phyloP scores from a whole-genome alignment of 2,113 vertebrate species.

The Neomonachus schauinslandi region DNA sequence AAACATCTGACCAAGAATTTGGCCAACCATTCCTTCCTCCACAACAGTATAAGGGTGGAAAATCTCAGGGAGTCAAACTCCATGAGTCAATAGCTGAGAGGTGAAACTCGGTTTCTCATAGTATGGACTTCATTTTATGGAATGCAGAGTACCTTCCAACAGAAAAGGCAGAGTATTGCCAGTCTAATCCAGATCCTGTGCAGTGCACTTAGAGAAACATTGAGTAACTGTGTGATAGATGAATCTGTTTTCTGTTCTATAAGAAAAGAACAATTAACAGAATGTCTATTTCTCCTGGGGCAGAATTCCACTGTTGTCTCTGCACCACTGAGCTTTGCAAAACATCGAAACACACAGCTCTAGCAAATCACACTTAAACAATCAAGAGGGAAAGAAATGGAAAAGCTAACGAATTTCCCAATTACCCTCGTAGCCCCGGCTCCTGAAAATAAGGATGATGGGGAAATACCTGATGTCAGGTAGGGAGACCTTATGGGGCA shows the following conservation, averaged over 20 bases:
- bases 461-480: background rate
- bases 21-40: background rate
- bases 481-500: background rate
- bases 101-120: background rate
- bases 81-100: background rate
- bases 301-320: background rate
- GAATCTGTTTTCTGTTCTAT: background rate
- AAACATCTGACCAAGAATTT: background rate
- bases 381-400: background rate
- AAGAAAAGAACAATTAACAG: constrained; percentile 28
- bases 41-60: background rate
- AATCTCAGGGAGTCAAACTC: background rate
- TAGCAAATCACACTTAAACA: constrained; percentile 39
- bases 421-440: background rate
- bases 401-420: background rate
- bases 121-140: background rate
- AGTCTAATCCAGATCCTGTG: background rate
- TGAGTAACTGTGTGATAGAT: background rate
- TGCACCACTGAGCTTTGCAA: constrained; percentile 9
- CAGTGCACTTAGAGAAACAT: background rate
- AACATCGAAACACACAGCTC: background rate
- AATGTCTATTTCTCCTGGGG: background rate
- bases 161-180: background rate
- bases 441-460: background rate
- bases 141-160: background rate